Conservation (phyloP, 2,113 vertebrate species). For the Xerus inauris region DNA sequence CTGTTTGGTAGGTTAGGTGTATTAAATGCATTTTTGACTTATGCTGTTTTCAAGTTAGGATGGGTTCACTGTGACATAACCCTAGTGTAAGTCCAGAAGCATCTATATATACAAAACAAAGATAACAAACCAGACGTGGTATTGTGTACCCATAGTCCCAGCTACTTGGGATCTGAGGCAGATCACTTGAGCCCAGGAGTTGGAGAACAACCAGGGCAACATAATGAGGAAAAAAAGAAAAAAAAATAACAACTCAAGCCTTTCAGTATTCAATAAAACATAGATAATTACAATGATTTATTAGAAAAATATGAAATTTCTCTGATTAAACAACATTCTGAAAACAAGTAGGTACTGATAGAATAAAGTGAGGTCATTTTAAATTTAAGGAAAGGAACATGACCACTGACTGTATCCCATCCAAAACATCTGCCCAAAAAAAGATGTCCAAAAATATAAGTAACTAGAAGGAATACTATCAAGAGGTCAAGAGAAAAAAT, state of each 20-base stretch:
- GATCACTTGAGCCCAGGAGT: background rate
- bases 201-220: background rate
- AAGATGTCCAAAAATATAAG: constrained; percentile 29
- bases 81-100: background rate
- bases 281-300: constrained; percentile 1
- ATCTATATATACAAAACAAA: background rate
- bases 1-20: background rate
- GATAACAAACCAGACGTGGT: background rate
- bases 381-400: constrained; percentile 57
- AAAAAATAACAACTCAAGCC: background rate
- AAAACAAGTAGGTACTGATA: constrained; percentile 52
- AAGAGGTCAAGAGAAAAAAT: constrained; percentile 3
- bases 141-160: background rate
- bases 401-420: constrained; percentile 56
- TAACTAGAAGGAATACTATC: background rate
- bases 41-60: background rate
- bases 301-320: background rate
- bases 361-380: constrained; percentile 42
- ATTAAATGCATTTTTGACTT: background rate
- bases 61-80: background rate
- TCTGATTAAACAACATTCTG: constrained; percentile 47
- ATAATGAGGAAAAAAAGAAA: background rate
- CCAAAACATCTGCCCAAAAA: constrained; percentile 54
- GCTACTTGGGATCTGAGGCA: background rate
- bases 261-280: constrained; percentile 5